Evolutionary conservation across 2,888 invertebrate species (phyloP).

Genomic region (Temnothorax rugatulus): DNA sequence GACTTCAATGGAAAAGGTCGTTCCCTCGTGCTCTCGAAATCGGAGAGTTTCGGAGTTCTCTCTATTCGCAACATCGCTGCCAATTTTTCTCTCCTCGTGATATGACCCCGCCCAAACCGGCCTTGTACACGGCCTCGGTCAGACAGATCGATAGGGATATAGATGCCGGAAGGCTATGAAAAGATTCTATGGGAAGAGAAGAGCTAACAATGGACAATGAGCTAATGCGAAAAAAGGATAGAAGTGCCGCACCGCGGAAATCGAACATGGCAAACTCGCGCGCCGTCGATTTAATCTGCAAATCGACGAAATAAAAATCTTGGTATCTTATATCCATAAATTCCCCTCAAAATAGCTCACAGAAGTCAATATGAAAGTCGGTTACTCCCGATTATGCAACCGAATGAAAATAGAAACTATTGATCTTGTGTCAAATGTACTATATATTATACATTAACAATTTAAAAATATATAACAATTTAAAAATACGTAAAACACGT

Average conservation of each 20-base stretch:
- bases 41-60: background rate
- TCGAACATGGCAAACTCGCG: constrained; percentile 45
- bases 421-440: background rate
- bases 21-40: constrained; percentile 16
- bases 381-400: background rate
- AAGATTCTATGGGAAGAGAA: constrained; percentile 68
- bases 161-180: constrained; percentile 70
- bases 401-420: constrained; percentile 18
- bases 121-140: constrained; percentile 62
- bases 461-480: background rate
- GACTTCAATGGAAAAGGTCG: background rate
- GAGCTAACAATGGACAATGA: constrained; percentile 19
- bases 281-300: constrained; percentile 45
- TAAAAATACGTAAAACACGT: background rate
- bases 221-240: constrained; percentile 12
- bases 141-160: constrained; percentile 73
- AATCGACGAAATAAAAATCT: constrained; percentile 36
- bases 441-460: background rate
- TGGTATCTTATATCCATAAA: background rate
- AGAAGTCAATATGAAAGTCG: constrained; percentile 24
- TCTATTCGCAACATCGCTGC: constrained; percentile 46
- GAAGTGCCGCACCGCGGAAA: constrained; percentile 33
- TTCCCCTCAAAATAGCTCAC: constrained; percentile 3
- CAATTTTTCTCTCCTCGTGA: constrained; percentile 62
- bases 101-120: constrained; percentile 69